phyloP scores from a whole-genome alignment of 1,140 invertebrate genomes.

The Drosophila bocki region DNA sequence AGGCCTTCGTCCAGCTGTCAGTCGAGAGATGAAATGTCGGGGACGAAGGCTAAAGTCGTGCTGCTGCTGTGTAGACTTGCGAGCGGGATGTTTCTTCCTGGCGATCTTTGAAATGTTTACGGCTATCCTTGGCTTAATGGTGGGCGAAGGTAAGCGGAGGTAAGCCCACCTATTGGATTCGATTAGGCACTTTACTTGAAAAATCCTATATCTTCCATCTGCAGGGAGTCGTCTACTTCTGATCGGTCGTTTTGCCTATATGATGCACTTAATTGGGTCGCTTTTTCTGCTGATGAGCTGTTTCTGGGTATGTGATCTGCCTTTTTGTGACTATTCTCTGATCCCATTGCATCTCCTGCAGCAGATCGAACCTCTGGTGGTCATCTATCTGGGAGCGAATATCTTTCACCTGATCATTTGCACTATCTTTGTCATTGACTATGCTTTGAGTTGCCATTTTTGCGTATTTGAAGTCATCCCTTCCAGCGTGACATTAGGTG shows the following conservation, averaged over 20 bases:
- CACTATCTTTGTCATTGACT: slow-evolving; percentile 19
- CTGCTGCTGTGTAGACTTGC: slow-evolving; percentile 28
- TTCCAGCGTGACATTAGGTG: slow-evolving; percentile 1
- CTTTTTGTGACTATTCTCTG: neutral
- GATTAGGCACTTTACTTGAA: no score
- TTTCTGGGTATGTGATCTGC: slow-evolving; percentile 21
- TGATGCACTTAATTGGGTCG: slow-evolving; percentile 46
- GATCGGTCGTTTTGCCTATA: slow-evolving; percentile 22
- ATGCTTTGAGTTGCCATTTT: slow-evolving; percentile 3
- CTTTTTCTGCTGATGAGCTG: slow-evolving; percentile 36
- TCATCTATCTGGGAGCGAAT: slow-evolving; percentile 25
- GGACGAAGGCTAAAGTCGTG: slow-evolving; percentile 27
- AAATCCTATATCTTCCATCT: no score
- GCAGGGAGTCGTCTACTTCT: neutral
- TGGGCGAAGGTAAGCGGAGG: slow-evolving; percentile 40
- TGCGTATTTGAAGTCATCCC: slow-evolving; percentile 13
- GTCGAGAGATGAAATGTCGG: slow-evolving; percentile 41
- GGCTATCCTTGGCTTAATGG: slow-evolving; percentile 34
- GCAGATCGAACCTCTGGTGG: slow-evolving; percentile 29
- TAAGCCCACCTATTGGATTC: neutral
- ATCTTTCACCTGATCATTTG: slow-evolving; percentile 25
- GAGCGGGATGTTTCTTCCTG: slow-evolving; percentile 27
- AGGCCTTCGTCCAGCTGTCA: slow-evolving; percentile 30
- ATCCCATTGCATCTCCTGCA: slow-evolving; percentile 23
- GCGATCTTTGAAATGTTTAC: slow-evolving; percentile 18